A percentile compares a stretch with the other conserved stretches of the same genome.
Conservation (phyloP, 2,113 vertebrate genomes). For the Triplophysa rosa region DNA sequence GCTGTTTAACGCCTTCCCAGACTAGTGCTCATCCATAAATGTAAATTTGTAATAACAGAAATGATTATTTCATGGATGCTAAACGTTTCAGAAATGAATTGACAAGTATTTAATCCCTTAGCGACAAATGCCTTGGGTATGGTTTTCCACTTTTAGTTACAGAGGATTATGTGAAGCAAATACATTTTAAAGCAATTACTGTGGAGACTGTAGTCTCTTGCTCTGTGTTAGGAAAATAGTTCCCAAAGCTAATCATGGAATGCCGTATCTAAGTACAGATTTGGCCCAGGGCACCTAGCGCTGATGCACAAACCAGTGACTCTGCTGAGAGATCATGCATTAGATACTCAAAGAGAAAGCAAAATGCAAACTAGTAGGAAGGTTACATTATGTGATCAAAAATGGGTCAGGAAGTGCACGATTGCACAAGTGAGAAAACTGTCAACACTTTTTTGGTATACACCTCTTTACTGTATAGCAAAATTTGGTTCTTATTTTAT, state of each 20-base stretch:
- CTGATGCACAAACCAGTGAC: slow-evolving; percentile 67
- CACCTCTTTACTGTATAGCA: too few species aligned
- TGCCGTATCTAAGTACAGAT: slow-evolving; percentile 58
- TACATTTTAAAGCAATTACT: slow-evolving; percentile 38
- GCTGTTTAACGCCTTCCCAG: slow-evolving; percentile 1
- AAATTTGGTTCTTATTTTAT: background rate
- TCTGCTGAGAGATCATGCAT: slow-evolving; percentile 45
- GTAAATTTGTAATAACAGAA: background rate
- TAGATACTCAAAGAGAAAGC: slow-evolving; percentile 47
- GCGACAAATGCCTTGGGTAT: background rate
- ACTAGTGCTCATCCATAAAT: background rate
- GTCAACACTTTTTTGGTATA: background rate
- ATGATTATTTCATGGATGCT: background rate
- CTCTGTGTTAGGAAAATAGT: slow-evolving; percentile 57
- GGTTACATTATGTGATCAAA: background rate
- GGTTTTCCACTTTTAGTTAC: slow-evolving; percentile 14
- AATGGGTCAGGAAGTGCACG: background rate
- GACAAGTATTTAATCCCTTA: background rate
- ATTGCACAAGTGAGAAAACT: background rate
- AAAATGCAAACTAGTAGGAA: background rate
- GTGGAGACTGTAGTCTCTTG: slow-evolving; percentile 39
- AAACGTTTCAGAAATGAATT: background rate
- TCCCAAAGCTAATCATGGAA: slow-evolving; percentile 55
- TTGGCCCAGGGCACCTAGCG: slow-evolving; percentile 51
- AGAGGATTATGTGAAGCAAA: slow-evolving; percentile 30